Percentiles rank a stretch among this genome's conserved stretches.
phyloP scores from a whole-genome alignment of 37 sponge, comb jelly and placozoan species.

The Spongilla lacustris region DNA sequence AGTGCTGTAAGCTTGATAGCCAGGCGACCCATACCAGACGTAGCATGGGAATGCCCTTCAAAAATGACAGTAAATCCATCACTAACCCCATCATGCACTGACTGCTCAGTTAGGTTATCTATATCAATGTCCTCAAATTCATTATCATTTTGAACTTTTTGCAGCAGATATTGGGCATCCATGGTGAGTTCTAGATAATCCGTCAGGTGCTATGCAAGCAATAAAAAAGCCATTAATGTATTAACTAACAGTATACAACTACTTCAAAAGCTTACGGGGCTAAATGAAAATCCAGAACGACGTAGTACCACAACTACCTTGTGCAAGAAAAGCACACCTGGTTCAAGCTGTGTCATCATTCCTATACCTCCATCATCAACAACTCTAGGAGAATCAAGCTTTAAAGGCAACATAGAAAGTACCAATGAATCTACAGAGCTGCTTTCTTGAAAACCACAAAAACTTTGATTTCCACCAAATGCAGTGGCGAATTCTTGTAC shows the following conservation, averaged over 20 bases:
- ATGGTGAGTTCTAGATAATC: background rate
- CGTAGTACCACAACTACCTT: background rate
- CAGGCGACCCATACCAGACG: slow-evolving; percentile 6
- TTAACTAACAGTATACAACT: background rate
- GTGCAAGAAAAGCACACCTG: background rate
- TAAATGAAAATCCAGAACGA: slow-evolving; percentile 18
- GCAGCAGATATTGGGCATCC: background rate
- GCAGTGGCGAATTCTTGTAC: slow-evolving; percentile 25
- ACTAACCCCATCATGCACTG: background rate
- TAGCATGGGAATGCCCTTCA: background rate
- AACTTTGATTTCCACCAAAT: slow-evolving; percentile 1
- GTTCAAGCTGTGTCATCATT: background rate
- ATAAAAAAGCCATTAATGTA: background rate
- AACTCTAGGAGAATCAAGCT: background rate
- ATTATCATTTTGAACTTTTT: background rate
- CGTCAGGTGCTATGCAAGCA: background rate
- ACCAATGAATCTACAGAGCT: slow-evolving; percentile 34
- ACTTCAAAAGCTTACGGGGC: slow-evolving; percentile 2
- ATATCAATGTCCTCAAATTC: background rate
- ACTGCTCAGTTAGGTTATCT: background rate
- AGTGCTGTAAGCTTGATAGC: slow-evolving; percentile 26
- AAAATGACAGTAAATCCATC: slow-evolving; percentile 6
- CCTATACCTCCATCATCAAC: background rate
- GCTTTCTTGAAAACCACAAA: slow-evolving; percentile 31
- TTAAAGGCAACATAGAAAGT: slow-evolving; percentile 22